Evolutionary conservation across 2,888 invertebrate genomes (phyloP).

Genomic region (Callyntrura sp.): DNA sequence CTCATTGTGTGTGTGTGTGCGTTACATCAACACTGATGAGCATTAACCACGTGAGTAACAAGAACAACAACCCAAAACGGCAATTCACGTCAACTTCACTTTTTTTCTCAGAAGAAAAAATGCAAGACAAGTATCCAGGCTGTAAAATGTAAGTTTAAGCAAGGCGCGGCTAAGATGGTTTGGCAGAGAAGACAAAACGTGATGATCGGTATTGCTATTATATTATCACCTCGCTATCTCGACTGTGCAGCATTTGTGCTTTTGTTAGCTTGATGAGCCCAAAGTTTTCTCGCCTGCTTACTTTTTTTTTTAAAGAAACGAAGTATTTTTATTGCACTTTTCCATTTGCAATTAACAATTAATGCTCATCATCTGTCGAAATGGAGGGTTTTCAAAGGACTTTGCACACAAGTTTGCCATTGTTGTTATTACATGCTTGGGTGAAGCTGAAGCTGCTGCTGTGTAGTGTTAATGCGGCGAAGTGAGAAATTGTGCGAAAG

Average conservation of each 20-base stretch:
- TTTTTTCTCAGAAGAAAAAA: conserved; percentile 37
- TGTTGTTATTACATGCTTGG: background rate
- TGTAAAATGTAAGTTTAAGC: background rate
- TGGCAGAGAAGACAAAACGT: background rate
- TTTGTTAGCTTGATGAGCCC: too few relatives aligned
- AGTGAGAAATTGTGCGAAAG: background rate
- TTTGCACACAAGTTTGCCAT: too few relatives aligned
- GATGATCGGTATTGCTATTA: background rate
- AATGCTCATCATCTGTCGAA: background rate
- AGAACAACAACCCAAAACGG: conserved; percentile 62
- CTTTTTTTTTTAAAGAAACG: background rate
- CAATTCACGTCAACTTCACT: conserved; percentile 67
- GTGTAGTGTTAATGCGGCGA: background rate
- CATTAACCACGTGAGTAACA: background rate
- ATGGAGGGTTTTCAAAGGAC: background rate
- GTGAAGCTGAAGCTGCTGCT: background rate
- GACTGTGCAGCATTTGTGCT: background rate
- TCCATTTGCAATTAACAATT: conserved; percentile 8
- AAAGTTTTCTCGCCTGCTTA: conserved; percentile 3
- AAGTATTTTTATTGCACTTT: conserved; percentile 38
- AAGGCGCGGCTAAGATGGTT: conserved; percentile 51
- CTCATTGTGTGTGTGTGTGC: background rate
- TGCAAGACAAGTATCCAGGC: background rate
- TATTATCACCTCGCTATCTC: background rate
- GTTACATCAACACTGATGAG: background rate